Evolutionary conservation across 2,888 invertebrate genomes (phyloP), one percentile per base, ranked within the genome.

Genomic region (Nomada lathburiana): DNA sequence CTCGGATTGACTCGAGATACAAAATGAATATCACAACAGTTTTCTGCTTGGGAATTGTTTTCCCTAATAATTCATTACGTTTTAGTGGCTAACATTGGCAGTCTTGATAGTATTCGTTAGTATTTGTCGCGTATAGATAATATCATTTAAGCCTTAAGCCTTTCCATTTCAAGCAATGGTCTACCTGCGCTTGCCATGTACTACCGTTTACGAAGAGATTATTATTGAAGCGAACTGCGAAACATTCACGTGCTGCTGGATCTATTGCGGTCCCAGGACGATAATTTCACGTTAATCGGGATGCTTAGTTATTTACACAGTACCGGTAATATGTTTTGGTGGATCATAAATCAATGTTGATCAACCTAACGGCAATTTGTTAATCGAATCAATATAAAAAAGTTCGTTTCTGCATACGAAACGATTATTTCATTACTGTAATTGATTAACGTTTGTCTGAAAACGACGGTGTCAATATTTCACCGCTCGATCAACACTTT

Each of bases 241-340:
- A 84, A 70, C 76, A 82, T 73, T 78, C 52, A 72, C 65, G 72
- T 13, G 72, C 77, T 65, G 72, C 44, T 71, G 70, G 55, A 76
- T 79, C 60, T 57, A 36, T 60, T 73, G 18, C 57, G 52, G 72
- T 76, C 71, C 52, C 55, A 42, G 47, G 65, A 83, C 69, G 83
- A 77, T 86, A 82, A 86, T 82, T 69, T 65, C 67, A 64, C 78
- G 81, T 86, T 76, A 84, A 82, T 62, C 71, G 74, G 57, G 78
- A 74, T 76, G 76, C 63, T 69, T 82, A 84, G 84, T 86, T 79
- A 74, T 79, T 52, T 70, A 75, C 69, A 67, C 69, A 65, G 82
- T 65, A 62, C 50, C 44, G 70, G 78, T 59, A 73, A 64, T 52
- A 9, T 23, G 20, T 65, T 20, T 53, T 50, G 62, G n/a, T 4